Evolutionary conservation across 1,140 invertebrate genomes (phyloP), one percentile per base, ranked within the genome.

Genomic region (Glossosoma conforme): DNA sequence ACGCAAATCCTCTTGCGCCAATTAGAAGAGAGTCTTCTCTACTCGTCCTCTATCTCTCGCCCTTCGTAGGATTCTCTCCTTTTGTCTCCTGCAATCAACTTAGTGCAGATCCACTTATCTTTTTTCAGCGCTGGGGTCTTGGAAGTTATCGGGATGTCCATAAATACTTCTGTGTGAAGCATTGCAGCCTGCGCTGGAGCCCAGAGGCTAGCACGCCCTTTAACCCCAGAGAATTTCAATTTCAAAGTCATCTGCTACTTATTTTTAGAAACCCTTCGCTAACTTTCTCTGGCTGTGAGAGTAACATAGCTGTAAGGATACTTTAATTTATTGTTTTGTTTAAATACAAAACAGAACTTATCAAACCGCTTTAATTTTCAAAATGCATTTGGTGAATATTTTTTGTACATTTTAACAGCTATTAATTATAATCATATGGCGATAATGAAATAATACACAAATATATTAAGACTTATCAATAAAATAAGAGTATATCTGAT

Each of bases 71-170:
- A 20, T 15, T 22, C 25, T 38, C 20, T 38, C 22, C 10, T 47
- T 38, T 17, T 38, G 22, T 40, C 36, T 28, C 45, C 22, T n/a
- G 11, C 2, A 32, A 13, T 15, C 32, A 24, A 20, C 15, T 42
- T 14, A 45, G 18, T n/a, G 44, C 36, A 38, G 40, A 47, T 22
- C 45, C 45, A 38, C 45, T 47, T 47, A 40, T n/a, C 36, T 47
- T 47, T 47, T 47, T 28, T 44, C 35, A 38, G 24, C 11, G 13
- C n/a, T n/a, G 20, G 35, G 5, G 15, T 14, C 24, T 38, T 14
- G 21, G 35, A 33, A 15, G 30, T 45, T 47, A 47, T 40, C 45
- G 25, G 18, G 14, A 21, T 47, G 18, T 21, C 45, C 28, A 47
- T 47, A 47, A 47, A 47, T 47, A 47, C 22, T 11, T 22, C 37